Evolutionary conservation across 92 coral and sea anemone species (phyloP).

Genomic region (Metridium senile): DNA sequence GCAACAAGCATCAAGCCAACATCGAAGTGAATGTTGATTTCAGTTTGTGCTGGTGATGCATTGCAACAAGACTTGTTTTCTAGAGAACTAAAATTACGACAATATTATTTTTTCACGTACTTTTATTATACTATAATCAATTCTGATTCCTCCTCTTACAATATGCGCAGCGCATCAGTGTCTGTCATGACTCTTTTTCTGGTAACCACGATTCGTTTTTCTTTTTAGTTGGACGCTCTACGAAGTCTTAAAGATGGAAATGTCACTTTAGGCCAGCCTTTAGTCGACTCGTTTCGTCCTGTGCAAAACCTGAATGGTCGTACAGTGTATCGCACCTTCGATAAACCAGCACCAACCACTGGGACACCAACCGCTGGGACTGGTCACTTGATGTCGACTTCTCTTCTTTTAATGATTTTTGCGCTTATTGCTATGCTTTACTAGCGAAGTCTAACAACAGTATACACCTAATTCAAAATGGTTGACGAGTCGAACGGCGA

Average conservation of each 20-base stretch:
- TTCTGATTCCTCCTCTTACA: too few relatives aligned
- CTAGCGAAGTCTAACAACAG: too few relatives aligned
- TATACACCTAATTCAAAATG: too few relatives aligned
- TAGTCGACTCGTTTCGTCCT: constrained; percentile 66
- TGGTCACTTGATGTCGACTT: background rate
- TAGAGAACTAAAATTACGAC: background rate
- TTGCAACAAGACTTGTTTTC: too few relatives aligned
- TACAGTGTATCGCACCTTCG: constrained; percentile 48
- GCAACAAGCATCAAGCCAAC: too few relatives aligned
- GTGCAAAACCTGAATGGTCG: constrained; percentile 55
- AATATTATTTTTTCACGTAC: too few relatives aligned
- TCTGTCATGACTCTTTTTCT: background rate
- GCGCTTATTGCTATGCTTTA: background rate
- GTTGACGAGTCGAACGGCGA: too few relatives aligned
- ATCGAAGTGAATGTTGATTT: background rate
- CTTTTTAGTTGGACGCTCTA: constrained; percentile 7
- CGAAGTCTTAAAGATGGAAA: constrained; percentile 9
- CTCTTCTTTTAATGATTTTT: background rate
- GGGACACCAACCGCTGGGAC: background rate
- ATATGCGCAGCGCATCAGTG: too few relatives aligned
- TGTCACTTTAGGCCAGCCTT: background rate
- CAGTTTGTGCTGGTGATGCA: background rate
- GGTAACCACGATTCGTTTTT: too few relatives aligned
- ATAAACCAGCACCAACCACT: background rate
- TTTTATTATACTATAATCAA: too few relatives aligned